Evolutionary conservation across 2,888 invertebrate genomes (phyloP).

Genomic region (Agrotis puta): DNA sequence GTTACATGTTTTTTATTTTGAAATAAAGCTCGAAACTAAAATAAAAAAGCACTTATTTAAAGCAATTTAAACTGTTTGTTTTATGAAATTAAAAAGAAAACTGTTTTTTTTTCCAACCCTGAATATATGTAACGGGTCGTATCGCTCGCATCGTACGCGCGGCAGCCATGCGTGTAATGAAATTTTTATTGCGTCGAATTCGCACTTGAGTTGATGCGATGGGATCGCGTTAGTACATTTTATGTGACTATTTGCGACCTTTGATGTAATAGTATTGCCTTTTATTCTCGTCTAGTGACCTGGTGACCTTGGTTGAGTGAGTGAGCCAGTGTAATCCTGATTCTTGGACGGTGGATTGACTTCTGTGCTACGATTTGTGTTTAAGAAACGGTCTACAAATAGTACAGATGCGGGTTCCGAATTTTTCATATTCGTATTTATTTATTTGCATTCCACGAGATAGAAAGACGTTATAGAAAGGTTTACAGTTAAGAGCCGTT

Average conservation of each 20-base stretch:
- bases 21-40: no score
- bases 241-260: constrained; percentile 61
- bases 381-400: no score
- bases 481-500: no score
- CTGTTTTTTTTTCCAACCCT: no score
- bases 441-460: no score
- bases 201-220: constrained; percentile 74
- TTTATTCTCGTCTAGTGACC: constrained; percentile 45
- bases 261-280: constrained; percentile 50
- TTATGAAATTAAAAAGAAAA: no score
- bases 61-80: no score
- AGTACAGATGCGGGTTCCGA: no score
- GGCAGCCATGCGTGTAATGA: constrained; percentile 73
- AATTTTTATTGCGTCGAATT: constrained; percentile 76
- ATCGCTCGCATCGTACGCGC: constrained; percentile 58
- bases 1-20: no score
- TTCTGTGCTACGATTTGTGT: neutral
- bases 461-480: no score
- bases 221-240: constrained; percentile 63
- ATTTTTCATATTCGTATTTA: no score
- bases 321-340: constrained; percentile 12
- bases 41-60: no score
- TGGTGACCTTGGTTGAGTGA: constrained; percentile 30
- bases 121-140: constrained; percentile 64
- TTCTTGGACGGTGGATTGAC: neutral